Conservation (phyloP, 2,888 invertebrate genomes). For the Podabrus alpinus region DNA sequence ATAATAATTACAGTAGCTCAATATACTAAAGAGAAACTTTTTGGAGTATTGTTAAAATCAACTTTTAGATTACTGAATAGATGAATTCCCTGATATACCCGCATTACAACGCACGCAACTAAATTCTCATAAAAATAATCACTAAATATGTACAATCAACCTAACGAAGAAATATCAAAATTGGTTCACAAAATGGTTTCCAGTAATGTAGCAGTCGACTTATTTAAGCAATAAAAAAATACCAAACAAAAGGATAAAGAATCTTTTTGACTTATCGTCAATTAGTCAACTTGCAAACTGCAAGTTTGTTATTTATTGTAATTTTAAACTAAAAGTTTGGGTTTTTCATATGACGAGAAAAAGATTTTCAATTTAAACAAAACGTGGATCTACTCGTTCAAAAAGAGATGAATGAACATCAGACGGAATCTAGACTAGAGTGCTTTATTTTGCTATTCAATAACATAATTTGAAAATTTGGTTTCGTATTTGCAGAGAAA, state of each 20-base stretch:
- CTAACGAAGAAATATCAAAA: background rate
- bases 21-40: background rate
- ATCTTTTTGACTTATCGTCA: background rate
- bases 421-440: too few species aligned
- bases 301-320: too few species aligned
- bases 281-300: too few species aligned
- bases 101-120: background rate
- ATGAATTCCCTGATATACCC: background rate
- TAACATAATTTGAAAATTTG: too few species aligned
- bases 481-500: too few species aligned
- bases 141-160: background rate
- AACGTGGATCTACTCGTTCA: too few species aligned
- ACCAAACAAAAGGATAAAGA: background rate
- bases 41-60: background rate
- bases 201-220: background rate
- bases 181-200: background rate
- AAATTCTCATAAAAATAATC: background rate
- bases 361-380: too few species aligned
- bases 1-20: background rate
- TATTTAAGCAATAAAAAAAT: background rate
- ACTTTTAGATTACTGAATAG: background rate
- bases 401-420: too few species aligned
- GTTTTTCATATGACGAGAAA: too few species aligned
- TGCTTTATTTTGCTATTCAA: too few species aligned
- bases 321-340: too few species aligned